Conservation (phyloP, 35 echinoderm and acorn worm species). For the Hemicentrotus pulcherrimus region DNA sequence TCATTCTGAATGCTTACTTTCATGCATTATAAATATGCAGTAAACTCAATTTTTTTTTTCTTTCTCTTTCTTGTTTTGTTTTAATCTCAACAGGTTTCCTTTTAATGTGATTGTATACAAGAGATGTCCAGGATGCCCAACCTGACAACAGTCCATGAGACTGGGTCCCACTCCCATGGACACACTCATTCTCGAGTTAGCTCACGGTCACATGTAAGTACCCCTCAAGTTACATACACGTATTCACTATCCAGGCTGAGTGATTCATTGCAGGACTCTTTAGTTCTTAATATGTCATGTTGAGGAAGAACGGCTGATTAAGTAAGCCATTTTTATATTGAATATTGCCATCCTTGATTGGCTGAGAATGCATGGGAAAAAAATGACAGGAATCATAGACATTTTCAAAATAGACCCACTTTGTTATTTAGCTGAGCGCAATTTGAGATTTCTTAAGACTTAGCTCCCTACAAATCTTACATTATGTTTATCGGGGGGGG, state of each 20-base stretch:
- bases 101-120: constrained; percentile 24
- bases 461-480: too few species aligned
- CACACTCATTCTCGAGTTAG: constrained; percentile 17
- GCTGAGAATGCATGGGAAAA: background rate
- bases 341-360: background rate
- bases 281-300: background rate
- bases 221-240: background rate
- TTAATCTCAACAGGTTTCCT: background rate
- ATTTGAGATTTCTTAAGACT: too few species aligned
- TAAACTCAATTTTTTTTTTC: background rate
- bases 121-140: constrained; percentile 48
- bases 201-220: constrained; percentile 42
- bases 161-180: background rate
- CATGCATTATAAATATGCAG: too few species aligned
- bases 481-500: too few species aligned
- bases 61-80: background rate
- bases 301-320: background rate
- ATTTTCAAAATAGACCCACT: too few species aligned
- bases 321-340: background rate
- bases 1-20: too few species aligned
- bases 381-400: too few species aligned
- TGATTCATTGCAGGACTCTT: background rate
- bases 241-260: background rate
- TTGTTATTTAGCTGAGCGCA: too few species aligned
- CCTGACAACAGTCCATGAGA: constrained; percentile 47